Conservation (phyloP, 2,797 vertebrate species). For the Myripristis jacobus region DNA sequence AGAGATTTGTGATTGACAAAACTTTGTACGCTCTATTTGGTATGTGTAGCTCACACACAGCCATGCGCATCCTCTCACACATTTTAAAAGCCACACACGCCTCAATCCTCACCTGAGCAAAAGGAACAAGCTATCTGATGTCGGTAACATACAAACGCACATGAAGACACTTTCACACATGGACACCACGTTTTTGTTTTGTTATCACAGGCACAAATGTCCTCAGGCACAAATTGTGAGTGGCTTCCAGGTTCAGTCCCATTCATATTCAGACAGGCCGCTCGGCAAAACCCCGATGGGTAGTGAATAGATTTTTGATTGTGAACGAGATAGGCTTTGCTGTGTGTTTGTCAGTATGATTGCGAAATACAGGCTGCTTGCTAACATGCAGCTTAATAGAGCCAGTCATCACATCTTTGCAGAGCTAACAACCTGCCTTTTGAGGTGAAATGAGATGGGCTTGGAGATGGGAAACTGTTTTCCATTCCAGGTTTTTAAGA, state of each 20-base stretch:
- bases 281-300: conserved; percentile 27
- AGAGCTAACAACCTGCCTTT: conserved; percentile 28
- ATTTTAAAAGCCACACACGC: conserved; percentile 24
- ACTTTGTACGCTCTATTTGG: conserved; percentile 56
- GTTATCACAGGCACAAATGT: conserved; percentile 21
- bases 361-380: conserved; percentile 5
- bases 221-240: conserved; percentile 14
- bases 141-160: conserved; percentile 15
- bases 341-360: conserved; percentile 11
- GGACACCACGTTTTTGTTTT: background rate
- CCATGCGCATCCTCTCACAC: background rate
- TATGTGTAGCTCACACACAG: conserved; percentile 8
- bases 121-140: conserved; percentile 53
- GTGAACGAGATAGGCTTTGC: conserved; percentile 15
- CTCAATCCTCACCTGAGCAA: conserved; percentile 51
- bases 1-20: conserved; percentile 26
- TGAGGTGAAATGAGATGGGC: conserved; percentile 8
- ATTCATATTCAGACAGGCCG: conserved; percentile 23
- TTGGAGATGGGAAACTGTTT: conserved; percentile 4
- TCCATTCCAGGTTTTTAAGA: conserved; percentile 18
- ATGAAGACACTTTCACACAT: too few species aligned
- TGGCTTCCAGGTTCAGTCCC: conserved; percentile 41
- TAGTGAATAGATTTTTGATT: conserved; percentile 21
- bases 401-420: conserved; percentile 5
- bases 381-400: conserved; percentile 22